Evolutionary conservation across 2,888 invertebrate genomes (phyloP).

Genomic region (Hypselothyrea guttata): DNA sequence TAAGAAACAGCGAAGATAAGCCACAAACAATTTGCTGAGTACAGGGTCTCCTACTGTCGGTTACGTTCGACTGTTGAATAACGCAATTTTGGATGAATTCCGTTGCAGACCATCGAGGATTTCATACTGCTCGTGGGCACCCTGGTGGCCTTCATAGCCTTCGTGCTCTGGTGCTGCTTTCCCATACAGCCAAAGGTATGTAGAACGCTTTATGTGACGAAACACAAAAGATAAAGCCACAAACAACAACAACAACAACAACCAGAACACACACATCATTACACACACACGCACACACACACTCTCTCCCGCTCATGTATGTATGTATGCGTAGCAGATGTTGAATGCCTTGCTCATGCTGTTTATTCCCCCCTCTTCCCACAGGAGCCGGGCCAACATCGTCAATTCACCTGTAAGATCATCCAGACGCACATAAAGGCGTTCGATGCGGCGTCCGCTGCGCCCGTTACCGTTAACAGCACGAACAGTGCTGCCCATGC

Average conservation of each 20-base stretch:
- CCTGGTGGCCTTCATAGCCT: conserved; percentile 85
- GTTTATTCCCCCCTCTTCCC: too few relatives aligned
- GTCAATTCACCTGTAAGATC: conserved; percentile 82
- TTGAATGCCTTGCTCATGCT: conserved; percentile 17
- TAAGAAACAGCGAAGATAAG: too few relatives aligned
- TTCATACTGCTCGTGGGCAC: conserved; percentile 85
- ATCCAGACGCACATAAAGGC: conserved; percentile 73
- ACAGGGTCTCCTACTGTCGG: too few relatives aligned
- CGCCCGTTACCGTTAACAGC: conserved; percentile 32
- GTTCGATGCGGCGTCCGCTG: conserved; percentile 55
- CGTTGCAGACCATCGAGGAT: conserved; percentile 84
- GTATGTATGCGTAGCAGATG: conserved; percentile 13
- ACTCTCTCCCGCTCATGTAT: conserved; percentile 16
- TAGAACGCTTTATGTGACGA: conserved; percentile 9
- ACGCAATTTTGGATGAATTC: not conserved
- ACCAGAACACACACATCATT: too few relatives aligned
- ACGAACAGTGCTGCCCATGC: conserved; percentile 20
- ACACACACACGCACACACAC: conserved; percentile 11
- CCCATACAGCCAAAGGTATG: conserved; percentile 84
- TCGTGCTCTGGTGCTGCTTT: conserved; percentile 86
- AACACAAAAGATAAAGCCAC: conserved; percentile 3
- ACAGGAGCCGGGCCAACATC: conserved; percentile 80
- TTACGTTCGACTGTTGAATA: too few relatives aligned
- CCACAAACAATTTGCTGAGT: too few relatives aligned
- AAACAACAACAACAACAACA: not conserved